Evolutionary conservation across 2,888 invertebrate genomes (phyloP), one percentile per base, ranked within the genome.

Genomic region (Hyles lineata): DNA sequence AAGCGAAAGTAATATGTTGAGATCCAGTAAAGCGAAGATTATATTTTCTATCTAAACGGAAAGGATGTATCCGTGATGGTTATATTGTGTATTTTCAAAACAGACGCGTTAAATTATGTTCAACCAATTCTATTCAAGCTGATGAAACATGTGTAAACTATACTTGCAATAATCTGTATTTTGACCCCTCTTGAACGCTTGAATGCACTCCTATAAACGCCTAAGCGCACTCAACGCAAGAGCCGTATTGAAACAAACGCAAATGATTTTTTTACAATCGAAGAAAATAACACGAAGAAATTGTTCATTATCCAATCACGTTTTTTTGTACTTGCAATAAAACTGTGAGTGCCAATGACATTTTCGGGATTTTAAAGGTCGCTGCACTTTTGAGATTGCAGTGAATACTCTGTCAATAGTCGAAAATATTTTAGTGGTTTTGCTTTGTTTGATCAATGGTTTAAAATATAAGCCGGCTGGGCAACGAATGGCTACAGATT

Each of bases 191-290:
- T 50, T 43, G 7, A 50, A 67, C 6, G 6, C 8, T 23, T 21
- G 11, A 50, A 67, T 50, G 7, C 67, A 6, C 17, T 43, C 50
- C 50, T 43, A 50, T 43, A 23, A 23, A 67, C 21, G 17, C 43
- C 21, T 43, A 21, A 43, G 43, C 23, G 17, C 67, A 67, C 50
- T 50, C 15, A 67, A 50, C 50, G 23, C 15, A 67, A 67, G 17
- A 21, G 23, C 67, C 23, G 23, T 50, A 11, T 50, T 67, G 43
- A 23, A 67, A 23, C 50, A 17, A 67, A 23, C 7, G 50, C 43
- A 25, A 67, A 67, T 67, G 43, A 50, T 23, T 67, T 67, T 67
- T 67, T 67, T 43, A 21, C 21, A 67, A 50, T 50, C 17, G 21
- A 50, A 35, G 35, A 67, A 15, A 67, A 67, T 7, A 67, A 25